phyloP scores from a whole-genome alignment of 1,140 invertebrate genomes.

The Sycophila sp. region DNA sequence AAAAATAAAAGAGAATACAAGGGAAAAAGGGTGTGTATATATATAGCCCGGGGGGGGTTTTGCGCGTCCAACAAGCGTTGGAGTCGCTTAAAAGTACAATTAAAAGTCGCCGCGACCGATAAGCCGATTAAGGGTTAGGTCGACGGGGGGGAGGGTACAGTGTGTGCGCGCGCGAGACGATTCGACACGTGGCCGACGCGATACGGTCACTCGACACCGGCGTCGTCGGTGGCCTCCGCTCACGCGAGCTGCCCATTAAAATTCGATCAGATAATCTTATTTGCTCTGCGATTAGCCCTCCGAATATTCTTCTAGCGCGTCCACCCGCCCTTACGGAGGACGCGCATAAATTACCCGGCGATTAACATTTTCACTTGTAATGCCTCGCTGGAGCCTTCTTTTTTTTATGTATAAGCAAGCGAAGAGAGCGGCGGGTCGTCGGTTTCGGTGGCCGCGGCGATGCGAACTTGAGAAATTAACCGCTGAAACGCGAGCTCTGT shows the following conservation, averaged over 20 bases:
- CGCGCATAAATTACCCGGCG: slow-evolving; percentile 47
- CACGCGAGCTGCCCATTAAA: slow-evolving; percentile 60
- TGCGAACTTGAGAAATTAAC: too few relatives aligned
- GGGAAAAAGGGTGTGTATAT: too few relatives aligned
- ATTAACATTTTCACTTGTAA: slow-evolving; percentile 42
- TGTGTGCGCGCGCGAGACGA: not conserved
- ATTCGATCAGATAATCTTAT: slow-evolving; percentile 64
- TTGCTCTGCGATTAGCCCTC: slow-evolving; percentile 57
- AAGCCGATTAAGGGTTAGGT: slow-evolving; percentile 33
- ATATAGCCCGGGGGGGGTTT: too few relatives aligned
- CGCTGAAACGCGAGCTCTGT: too few relatives aligned
- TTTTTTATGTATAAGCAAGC: too few relatives aligned
- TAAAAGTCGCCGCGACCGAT: slow-evolving; percentile 30
- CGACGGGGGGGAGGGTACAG: too few relatives aligned
- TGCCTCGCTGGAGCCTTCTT: not conserved
- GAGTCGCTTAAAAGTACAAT: not conserved
- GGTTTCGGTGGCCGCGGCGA: too few relatives aligned
- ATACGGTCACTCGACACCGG: slow-evolving; percentile 18
- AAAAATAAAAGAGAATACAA: not conserved
- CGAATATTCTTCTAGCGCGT: slow-evolving; percentile 46
- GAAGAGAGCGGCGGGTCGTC: too few relatives aligned
- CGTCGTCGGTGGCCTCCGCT: not conserved
- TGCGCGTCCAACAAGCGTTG: not conserved
- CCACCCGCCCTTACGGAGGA: slow-evolving; percentile 12
- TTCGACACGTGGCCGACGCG: slow-evolving; percentile 5